Conservation (phyloP, 2,113 vertebrate genomes). For the Cromileptes altivelis region DNA sequence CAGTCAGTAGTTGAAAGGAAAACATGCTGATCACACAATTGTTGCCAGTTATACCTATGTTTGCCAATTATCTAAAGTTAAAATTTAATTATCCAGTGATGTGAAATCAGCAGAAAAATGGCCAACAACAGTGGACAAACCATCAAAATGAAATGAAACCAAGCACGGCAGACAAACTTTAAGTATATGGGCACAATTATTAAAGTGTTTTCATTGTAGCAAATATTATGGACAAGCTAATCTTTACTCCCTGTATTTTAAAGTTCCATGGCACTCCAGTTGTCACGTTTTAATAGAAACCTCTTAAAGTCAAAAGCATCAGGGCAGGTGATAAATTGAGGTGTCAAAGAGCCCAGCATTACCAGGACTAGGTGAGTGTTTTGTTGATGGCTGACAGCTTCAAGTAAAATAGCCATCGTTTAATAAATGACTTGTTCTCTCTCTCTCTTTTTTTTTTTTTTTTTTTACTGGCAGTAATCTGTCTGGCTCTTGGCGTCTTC, state of each 20-base stretch:
- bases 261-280: slow-evolving; percentile 6
- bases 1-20: neutral
- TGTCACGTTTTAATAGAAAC: slow-evolving; percentile 15
- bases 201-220: neutral
- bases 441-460: slow-evolving; percentile 17
- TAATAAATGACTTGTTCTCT: slow-evolving; percentile 68
- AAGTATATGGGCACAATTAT: neutral
- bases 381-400: slow-evolving; percentile 59
- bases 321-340: slow-evolving; percentile 32
- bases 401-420: slow-evolving; percentile 57
- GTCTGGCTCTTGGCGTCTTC: slow-evolving; percentile 68
- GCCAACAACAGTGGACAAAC: neutral
- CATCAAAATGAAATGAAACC: neutral
- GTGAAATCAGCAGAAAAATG: neutral
- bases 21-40: neutral
- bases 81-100: neutral
- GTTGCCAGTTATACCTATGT: neutral
- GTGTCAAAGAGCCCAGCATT: slow-evolving; percentile 44
- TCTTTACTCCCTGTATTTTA: neutral
- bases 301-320: slow-evolving; percentile 16
- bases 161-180: neutral
- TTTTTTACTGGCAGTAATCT: slow-evolving; percentile 67
- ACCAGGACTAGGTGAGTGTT: slow-evolving; percentile 28
- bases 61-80: neutral
- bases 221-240: neutral